Evolutionary conservation across 2,797 vertebrate species (phyloP), one percentile per base, ranked within the genome.

Genomic region (Falco naumanni): DNA sequence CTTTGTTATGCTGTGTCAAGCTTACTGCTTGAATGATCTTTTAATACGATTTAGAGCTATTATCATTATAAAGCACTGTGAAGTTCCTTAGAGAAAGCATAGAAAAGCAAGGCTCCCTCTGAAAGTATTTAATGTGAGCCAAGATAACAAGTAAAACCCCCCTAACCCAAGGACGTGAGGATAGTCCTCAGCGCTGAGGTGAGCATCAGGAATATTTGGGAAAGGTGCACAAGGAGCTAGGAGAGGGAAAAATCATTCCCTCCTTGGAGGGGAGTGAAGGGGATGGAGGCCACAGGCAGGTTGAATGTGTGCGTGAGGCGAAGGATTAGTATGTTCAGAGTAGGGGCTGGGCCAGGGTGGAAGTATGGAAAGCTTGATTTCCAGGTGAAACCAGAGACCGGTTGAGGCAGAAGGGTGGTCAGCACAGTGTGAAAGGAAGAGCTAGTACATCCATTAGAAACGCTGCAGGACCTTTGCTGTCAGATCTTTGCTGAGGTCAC

Each of bases 321-420:
- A 65, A 41, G 20, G 31, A n/a, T 82, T 48, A 66, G 5, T 54
- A 18, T 16, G 17, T 56, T 13, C 16, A 25, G 72, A 60, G 20
- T 1, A 59, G 39, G 15, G 19, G 3, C 76, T 88, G 29, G 45
- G 25, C 16, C 6, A 6, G 45, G 17, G 18, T 76, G 51, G 20
- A 45, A 37, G 21, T 45, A 14, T 12, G 28, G 24, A 43, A 56
- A 71, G 10, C 53, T 53, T 85, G 45, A 54, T 81, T 65, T 84
- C 53, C 33, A 11, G 17, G 24, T 54, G 33, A 24, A 79, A 34
- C 5, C 31, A 68, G 65, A 60, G 39, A 6, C 69, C n/a, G 13
- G 10, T 66, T 0, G 0, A 51, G 45, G 65, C 0, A 0, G 53
- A 56, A 1, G 5, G 6, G 3, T 66, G 16, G 14, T 68, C 20